Evolutionary conservation across 2,888 invertebrate genomes (phyloP).

Genomic region (Lymantria monacha): DNA sequence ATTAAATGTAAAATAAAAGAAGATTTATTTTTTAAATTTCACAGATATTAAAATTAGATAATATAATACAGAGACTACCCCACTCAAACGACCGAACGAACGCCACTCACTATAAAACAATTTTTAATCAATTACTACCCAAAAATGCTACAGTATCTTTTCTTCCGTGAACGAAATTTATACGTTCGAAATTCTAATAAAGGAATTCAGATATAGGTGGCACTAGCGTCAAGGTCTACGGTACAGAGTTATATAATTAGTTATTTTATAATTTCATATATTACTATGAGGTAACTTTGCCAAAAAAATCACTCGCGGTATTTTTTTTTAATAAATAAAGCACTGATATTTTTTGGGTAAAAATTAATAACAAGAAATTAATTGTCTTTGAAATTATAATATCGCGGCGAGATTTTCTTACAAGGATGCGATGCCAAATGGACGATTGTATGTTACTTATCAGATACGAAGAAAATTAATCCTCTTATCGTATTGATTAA

Average conservation of each 20-base stretch:
- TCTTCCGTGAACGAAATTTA: neutral
- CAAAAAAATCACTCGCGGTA: neutral
- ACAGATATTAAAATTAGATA: too few relatives aligned
- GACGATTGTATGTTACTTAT: constrained; percentile 50
- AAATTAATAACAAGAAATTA: neutral
- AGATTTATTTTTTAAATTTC: too few relatives aligned
- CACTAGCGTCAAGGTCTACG: neutral
- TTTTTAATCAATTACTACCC: too few relatives aligned
- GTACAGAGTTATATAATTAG: neutral
- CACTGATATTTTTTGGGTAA: neutral
- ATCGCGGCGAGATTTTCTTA: constrained; percentile 41
- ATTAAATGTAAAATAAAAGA: too few relatives aligned
- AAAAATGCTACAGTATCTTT: neutral
- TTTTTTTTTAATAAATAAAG: neutral
- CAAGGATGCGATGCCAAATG: constrained; percentile 60
- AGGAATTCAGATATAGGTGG: neutral
- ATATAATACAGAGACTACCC: too few relatives aligned
- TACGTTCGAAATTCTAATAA: neutral
- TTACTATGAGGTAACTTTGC: neutral
- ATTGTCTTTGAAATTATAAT: constrained; percentile 9
- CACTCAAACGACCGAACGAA: too few relatives aligned
- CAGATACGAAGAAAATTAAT: constrained; percentile 56
- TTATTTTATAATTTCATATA: neutral
- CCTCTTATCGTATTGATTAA: constrained; percentile 65
- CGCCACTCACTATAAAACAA: too few relatives aligned